Conservation (phyloP, 35 echinoderm and acorn worm species). For the Chiridota heheva region DNA sequence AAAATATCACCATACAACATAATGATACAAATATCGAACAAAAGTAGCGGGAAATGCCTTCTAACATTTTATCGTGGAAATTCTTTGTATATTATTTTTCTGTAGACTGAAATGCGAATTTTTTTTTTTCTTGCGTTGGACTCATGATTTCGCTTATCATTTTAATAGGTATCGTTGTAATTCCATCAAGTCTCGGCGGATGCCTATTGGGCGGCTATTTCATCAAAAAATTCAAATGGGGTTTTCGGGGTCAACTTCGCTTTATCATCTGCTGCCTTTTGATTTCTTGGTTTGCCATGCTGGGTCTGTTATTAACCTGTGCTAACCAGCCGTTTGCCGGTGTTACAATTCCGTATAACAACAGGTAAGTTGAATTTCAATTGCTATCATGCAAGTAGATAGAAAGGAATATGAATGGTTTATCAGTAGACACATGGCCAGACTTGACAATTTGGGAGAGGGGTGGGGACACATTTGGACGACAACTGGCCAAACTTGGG, state of each 20-base stretch:
- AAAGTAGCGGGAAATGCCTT: no score
- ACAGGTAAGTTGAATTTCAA: constrained; percentile 55
- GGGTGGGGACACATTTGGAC: background rate
- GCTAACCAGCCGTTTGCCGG: constrained; percentile 75
- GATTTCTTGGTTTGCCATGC: constrained; percentile 59
- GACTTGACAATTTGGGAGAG: background rate
- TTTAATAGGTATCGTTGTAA: constrained; percentile 53
- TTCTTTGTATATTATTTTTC: no score
- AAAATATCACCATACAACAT: no score
- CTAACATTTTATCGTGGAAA: no score
- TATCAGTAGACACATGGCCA: background rate
- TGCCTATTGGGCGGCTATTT: constrained; percentile 69
- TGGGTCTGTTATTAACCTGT: constrained; percentile 60
- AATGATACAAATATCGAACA: no score
- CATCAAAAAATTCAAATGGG: constrained; percentile 76
- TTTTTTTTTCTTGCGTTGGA: background rate
- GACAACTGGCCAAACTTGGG: background rate
- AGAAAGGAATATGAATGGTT: background rate
- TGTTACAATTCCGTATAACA: constrained; percentile 62
- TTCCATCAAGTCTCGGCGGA: constrained; percentile 74
- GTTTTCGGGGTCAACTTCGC: constrained; percentile 68
- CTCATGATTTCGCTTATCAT: background rate
- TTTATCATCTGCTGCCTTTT: constrained; percentile 57
- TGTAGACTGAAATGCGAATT: no score
- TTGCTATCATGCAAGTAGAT: background rate